Conservation (phyloP, 2,113 vertebrate species). For the Tupaia chinensis region DNA sequence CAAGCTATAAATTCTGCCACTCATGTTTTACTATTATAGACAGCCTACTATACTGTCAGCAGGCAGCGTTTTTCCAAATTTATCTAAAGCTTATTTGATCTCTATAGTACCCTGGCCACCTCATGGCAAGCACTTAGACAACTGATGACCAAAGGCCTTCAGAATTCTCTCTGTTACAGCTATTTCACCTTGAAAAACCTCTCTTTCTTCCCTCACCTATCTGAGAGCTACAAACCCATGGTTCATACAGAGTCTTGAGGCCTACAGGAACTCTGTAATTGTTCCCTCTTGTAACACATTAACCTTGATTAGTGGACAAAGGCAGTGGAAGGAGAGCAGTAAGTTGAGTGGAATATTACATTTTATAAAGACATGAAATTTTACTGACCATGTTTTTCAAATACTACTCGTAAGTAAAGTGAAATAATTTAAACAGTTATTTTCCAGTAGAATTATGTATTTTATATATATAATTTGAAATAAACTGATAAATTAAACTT, state of each 20-base stretch:
- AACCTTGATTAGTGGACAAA: neutral
- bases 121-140: neutral
- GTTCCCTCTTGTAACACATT: neutral
- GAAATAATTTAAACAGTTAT: constrained; percentile 1
- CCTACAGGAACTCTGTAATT: neutral
- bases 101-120: neutral
- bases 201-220: neutral
- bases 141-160: neutral
- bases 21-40: neutral
- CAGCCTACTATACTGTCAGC: neutral
- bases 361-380: constrained; percentile 43
- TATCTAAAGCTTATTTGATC: neutral
- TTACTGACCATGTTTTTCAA: neutral
- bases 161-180: neutral
- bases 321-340: neutral
- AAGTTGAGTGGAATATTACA: neutral
- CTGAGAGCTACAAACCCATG: neutral
- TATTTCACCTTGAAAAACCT: neutral
- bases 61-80: neutral
- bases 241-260: neutral
- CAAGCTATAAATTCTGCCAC: neutral
- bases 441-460: constrained; percentile 37
- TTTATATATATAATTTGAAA: constrained; percentile 46
- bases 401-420: neutral
- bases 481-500: constrained; percentile 4